Conservation (phyloP, 2,113 vertebrate genomes). For the Ictidomys tridecemlineatus region DNA sequence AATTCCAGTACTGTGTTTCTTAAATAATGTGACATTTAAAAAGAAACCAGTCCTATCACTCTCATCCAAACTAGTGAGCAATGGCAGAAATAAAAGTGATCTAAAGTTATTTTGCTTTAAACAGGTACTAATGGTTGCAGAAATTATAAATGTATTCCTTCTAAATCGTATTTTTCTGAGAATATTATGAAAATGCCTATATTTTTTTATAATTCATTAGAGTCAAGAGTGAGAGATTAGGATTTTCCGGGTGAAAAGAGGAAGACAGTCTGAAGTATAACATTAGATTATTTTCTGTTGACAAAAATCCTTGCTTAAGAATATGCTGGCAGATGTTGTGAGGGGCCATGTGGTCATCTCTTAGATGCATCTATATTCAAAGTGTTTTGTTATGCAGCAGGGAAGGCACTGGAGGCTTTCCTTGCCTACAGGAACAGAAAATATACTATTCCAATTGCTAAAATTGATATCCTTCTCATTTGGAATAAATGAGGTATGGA, state of each 20-base stretch:
- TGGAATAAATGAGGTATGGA: background rate
- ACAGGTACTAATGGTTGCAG: background rate
- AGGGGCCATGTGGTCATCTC: background rate
- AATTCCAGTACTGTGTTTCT: background rate
- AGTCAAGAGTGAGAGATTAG: background rate
- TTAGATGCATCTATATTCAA: background rate
- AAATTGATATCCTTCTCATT: background rate
- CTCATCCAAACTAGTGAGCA: background rate
- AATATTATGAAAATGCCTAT: background rate
- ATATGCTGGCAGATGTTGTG: background rate
- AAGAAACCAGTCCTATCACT: background rate
- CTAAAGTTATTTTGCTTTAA: constrained; percentile 13
- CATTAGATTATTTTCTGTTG: constrained; percentile 25
- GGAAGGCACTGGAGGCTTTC: background rate
- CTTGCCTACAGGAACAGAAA: background rate
- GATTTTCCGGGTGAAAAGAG: constrained; percentile 13
- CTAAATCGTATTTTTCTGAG: background rate
- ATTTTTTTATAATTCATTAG: background rate
- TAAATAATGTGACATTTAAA: background rate
- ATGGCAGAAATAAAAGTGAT: background rate
- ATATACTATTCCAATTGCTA: background rate
- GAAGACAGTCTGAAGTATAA: constrained; percentile 22
- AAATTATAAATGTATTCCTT: background rate
- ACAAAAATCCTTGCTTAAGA: background rate
- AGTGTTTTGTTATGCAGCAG: background rate